phyloP scores from a whole-genome alignment of 2,888 invertebrate genomes.

The Ischnura elegans region DNA sequence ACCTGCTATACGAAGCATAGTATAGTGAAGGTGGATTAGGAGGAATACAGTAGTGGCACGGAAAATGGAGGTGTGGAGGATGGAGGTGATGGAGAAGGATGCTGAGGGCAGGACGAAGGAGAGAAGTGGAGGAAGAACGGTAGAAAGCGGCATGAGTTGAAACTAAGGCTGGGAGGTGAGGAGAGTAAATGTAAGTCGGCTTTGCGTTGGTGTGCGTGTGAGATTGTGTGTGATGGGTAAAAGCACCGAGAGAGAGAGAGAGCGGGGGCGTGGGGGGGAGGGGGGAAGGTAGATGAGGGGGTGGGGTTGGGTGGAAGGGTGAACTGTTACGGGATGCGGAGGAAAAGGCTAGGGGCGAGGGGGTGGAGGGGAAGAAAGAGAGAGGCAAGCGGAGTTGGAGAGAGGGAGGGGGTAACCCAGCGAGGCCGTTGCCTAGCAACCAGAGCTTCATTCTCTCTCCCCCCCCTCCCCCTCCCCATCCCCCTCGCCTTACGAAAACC shows the following conservation, averaged over 20 bases:
- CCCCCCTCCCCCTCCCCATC: background rate
- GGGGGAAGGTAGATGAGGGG: too few relatives aligned
- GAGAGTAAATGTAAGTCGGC: too few relatives aligned
- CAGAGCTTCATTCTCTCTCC: slow-evolving; percentile 33
- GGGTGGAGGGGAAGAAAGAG: background rate
- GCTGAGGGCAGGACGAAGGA: background rate
- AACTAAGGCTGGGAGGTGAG: too few relatives aligned
- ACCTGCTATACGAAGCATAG: too few relatives aligned
- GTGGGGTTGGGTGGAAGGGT: background rate
- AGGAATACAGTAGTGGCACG: too few relatives aligned
- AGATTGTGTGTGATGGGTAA: slow-evolving; percentile 20
- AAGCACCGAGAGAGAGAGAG: background rate
- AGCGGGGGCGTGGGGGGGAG: background rate
- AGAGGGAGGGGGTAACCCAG: slow-evolving; percentile 44
- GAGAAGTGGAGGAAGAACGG: background rate
- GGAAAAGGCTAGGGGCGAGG: background rate
- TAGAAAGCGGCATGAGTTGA: too few relatives aligned
- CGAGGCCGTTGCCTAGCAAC: slow-evolving; percentile 60
- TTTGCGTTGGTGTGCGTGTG: background rate
- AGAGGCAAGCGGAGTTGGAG: background rate
- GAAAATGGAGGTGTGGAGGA: too few relatives aligned
- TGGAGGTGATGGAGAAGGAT: background rate
- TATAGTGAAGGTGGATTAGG: too few relatives aligned
- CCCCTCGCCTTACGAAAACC: slow-evolving; percentile 13
- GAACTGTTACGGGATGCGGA: background rate